Percentiles rank a stretch among this genome's conserved stretches.
These are phyloP conservation scores for Hydrozoanthus gracilis DNA, from an alignment of 92 coral and sea anemone genomes.

Conservation along the genomic window DNA sequence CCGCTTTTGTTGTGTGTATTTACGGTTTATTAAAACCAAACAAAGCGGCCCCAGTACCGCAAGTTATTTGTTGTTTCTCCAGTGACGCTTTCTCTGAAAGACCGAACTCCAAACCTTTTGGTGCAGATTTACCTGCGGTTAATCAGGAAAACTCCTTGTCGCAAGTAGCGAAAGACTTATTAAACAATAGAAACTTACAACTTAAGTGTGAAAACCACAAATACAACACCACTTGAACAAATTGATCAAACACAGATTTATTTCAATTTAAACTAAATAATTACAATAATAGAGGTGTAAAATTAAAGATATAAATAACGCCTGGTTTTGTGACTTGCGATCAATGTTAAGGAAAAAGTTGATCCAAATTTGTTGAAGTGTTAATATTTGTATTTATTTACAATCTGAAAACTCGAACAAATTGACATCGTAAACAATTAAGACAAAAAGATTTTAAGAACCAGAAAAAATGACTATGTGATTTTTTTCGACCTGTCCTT, in stretches of 20 bases:
- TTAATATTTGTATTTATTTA: constrained; percentile 1
- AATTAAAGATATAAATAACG: constrained; percentile 45
- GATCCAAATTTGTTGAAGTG: not conserved
- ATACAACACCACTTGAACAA: not conserved
- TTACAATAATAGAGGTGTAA: constrained; percentile 62
- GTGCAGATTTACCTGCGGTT: not conserved
- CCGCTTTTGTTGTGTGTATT: constrained; percentile 46
- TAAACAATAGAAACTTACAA: not conserved
- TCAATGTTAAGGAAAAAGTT: not conserved
- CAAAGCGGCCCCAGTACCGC: constrained; percentile 32
- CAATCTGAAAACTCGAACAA: not conserved
- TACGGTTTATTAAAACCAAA: constrained; percentile 43
- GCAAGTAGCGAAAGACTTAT: not conserved
- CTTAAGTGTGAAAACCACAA: not conserved
- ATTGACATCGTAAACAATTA: not conserved
- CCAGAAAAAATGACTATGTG: too few species aligned
- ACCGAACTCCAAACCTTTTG: not conserved
- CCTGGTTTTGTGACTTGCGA: constrained; percentile 7
- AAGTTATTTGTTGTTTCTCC: constrained; percentile 32
- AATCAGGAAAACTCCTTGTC: not conserved
- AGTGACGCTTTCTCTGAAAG: not conserved
- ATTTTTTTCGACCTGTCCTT: too few species aligned
- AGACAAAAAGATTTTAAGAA: too few species aligned
- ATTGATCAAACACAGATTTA: not conserved
- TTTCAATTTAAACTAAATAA: constrained; percentile 40